phyloP scores from a whole-genome alignment of 2,888 invertebrate species.

The Drosophila fungiperda region DNA sequence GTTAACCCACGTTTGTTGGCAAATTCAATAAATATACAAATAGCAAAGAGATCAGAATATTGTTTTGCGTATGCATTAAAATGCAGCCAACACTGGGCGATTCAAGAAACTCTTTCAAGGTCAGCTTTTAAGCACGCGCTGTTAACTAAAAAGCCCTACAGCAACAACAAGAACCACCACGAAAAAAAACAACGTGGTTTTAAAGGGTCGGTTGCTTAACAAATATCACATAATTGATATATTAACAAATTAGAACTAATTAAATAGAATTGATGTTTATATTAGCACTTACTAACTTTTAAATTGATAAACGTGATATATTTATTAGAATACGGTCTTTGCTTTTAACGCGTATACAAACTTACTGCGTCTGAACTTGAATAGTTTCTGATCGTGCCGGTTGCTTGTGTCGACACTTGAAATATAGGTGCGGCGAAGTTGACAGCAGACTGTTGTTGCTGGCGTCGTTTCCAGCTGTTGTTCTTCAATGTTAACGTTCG shows the following conservation, averaged over 20 bases:
- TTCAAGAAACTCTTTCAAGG: slow-evolving; percentile 25
- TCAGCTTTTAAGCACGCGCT: slow-evolving; percentile 26
- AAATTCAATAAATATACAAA: slow-evolving; percentile 1
- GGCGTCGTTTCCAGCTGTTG: slow-evolving; percentile 39
- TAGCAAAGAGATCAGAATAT: neutral
- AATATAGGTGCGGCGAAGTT: slow-evolving; percentile 23
- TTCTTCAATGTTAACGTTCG: neutral
- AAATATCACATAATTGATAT: neutral
- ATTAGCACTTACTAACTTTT: neutral
- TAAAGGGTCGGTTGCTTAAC: neutral
- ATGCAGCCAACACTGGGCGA: slow-evolving; percentile 27
- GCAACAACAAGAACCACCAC: neutral
- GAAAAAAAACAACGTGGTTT: slow-evolving; percentile 31
- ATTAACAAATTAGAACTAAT: neutral
- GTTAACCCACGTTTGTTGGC: neutral
- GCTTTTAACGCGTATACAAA: neutral
- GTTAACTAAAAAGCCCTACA: neutral
- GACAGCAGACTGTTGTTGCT: slow-evolving; percentile 13
- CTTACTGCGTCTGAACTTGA: slow-evolving; percentile 50
- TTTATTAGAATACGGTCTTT: neutral
- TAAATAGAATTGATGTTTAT: slow-evolving; percentile 1
- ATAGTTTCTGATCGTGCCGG: slow-evolving; percentile 61
- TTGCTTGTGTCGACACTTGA: slow-evolving; percentile 2
- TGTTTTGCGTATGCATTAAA: slow-evolving; percentile 11
- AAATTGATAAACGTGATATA: neutral